These are phyloP conservation scores for Coturnix japonica DNA, from an alignment of 2,113 vertebrate species.

Conservation along the genomic window DNA sequence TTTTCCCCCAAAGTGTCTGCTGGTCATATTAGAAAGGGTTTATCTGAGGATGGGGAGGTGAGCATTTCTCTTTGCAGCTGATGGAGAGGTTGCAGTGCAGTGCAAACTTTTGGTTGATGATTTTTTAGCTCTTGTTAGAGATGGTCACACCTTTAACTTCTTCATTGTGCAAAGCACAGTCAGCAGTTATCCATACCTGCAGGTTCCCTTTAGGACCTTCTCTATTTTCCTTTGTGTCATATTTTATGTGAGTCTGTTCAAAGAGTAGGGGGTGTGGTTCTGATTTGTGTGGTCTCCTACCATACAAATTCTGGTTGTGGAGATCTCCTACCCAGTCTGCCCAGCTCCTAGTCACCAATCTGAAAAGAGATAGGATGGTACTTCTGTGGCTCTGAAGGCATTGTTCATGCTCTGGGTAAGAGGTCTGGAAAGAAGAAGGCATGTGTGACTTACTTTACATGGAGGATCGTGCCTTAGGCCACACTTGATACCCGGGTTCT, in stretches of 20 bases:
- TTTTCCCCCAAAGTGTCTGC: background rate
- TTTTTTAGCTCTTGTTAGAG: background rate
- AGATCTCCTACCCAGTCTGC: background rate
- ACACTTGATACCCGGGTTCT: background rate
- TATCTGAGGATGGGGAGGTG: background rate
- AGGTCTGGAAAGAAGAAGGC: background rate
- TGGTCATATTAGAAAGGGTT: background rate
- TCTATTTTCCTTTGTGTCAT: background rate
- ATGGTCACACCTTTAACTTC: background rate
- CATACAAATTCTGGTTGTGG: too few species aligned
- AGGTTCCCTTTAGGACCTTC: background rate
- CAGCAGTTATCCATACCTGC: background rate
- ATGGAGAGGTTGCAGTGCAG: background rate
- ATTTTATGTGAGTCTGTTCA: background rate
- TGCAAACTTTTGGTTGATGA: background rate
- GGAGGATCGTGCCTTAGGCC: background rate
- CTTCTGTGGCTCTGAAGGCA: background rate
- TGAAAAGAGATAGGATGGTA: background rate
- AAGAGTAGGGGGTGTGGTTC: background rate
- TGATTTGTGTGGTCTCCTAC: background rate
- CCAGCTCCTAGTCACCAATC: background rate
- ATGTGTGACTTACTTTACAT: rapidly evolving
- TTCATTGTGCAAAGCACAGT: background rate
- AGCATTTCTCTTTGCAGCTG: background rate
- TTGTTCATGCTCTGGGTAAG: background rate